These are phyloP conservation scores for Brachirus orientalis DNA, from an alignment of 2,113 vertebrate genomes.

Conservation along the genomic window DNA sequence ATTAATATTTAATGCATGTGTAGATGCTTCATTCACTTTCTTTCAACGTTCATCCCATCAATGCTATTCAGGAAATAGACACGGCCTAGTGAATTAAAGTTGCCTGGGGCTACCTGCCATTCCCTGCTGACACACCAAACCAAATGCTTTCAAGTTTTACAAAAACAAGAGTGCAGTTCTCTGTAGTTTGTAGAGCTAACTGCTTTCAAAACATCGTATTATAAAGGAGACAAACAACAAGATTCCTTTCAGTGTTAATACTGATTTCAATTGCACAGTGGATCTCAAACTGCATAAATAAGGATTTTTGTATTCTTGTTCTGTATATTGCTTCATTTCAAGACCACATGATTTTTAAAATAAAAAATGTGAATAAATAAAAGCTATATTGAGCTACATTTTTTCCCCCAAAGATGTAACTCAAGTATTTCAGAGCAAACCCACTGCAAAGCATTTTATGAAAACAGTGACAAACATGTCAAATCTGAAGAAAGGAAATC, in stretches of 20 bases:
- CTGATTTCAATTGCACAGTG: too few species aligned
- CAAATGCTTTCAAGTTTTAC: constrained; percentile 14
- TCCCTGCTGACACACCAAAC: constrained; percentile 11
- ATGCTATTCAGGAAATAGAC: constrained; percentile 20
- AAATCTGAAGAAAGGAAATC: neutral
- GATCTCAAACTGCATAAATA: too few species aligned
- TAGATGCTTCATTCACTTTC: neutral
- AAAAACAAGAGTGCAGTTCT: constrained; percentile 4
- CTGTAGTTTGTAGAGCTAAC: neutral
- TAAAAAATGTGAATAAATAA: neutral
- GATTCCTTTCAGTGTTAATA: too few species aligned
- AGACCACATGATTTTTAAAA: neutral
- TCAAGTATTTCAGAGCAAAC: too few species aligned
- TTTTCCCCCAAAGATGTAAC: too few species aligned
- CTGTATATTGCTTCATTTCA: neutral
- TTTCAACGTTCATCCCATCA: neutral
- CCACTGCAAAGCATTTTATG: neutral
- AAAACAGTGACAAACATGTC: neutral
- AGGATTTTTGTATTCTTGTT: too few species aligned
- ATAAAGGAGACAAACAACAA: too few species aligned
- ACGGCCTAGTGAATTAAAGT: constrained; percentile 10
- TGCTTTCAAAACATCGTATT: too few species aligned
- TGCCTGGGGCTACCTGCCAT: constrained; percentile 1
- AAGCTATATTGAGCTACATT: too few species aligned
- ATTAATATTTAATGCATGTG: neutral